These are phyloP conservation scores for Trachelus tabidus DNA, from an alignment of 2,888 invertebrate species.

Conservation along the genomic window DNA sequence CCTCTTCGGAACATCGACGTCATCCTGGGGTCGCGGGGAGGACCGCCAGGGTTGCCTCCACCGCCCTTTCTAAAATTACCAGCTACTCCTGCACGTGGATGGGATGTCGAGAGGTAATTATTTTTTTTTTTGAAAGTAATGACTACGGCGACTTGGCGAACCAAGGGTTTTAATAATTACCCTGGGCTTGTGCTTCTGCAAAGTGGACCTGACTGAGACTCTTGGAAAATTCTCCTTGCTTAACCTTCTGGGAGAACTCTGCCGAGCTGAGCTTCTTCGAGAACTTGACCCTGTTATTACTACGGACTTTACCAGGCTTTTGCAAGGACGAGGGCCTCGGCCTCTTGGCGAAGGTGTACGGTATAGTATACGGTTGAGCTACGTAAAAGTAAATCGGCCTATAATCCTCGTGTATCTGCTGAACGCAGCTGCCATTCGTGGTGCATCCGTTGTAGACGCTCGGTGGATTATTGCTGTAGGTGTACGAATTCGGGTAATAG, in stretches of 20 bases:
- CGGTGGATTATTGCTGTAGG: constrained; percentile 57
- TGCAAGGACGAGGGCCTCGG: constrained; percentile 51
- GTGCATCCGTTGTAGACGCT: constrained; percentile 50
- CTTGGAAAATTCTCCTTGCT: constrained; percentile 60
- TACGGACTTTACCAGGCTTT: constrained; percentile 46
- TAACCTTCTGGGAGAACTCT: constrained; percentile 59
- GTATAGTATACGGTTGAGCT: constrained; percentile 60
- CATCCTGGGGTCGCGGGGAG: constrained; percentile 52
- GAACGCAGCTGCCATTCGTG: constrained; percentile 38
- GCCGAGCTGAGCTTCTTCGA: constrained; percentile 55
- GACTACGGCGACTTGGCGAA: neutral
- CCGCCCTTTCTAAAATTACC: constrained; percentile 37
- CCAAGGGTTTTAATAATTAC: constrained; percentile 30
- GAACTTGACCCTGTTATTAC: constrained; percentile 56
- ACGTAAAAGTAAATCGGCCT: constrained; percentile 62
- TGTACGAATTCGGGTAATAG: constrained; percentile 52
- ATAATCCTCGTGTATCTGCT: constrained; percentile 53
- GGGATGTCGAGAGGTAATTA: neutral
- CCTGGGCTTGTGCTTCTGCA: constrained; percentile 53
- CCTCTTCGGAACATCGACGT: constrained; percentile 76
- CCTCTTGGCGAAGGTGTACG: constrained; percentile 57
- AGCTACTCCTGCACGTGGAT: constrained; percentile 22
- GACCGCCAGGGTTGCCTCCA: neutral
- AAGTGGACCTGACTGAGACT: constrained; percentile 60
- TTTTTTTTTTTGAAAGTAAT: neutral